Base-by-base conservation (phyloP, 2,888 invertebrate genomes). In the Hydrotaea cyrtoneurina region DNA sequence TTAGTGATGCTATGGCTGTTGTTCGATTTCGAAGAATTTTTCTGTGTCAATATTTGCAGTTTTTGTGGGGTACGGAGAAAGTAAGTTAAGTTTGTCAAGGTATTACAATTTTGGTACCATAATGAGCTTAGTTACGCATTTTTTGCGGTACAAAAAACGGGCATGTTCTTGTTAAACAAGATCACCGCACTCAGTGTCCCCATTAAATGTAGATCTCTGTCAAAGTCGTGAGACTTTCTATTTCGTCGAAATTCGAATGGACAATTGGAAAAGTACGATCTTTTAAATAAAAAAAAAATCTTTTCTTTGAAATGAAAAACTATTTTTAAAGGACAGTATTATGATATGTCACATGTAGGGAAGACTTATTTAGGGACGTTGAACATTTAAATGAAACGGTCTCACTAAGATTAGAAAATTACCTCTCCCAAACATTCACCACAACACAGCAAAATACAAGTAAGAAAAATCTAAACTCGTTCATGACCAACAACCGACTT, bases 61-160 rank as follows among this genome's bases (percentile, higher is more conserved):
- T 31, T 62, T 62, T 17, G 21, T n/a, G n/a, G 15, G 62, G 2
- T 23, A 15, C 26, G n/a, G 62, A 62, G 62, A 62, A 62, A 62
- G 62, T 62, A 62, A 62, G 31, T 62, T 62, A 62, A 62, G 62
- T 62, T 62, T 36, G 62, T 31, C 36, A 62, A 36, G 62, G n/a
- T 17, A 31, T 62, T 62, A 62, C 26, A 31, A 62, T n/a, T 62
- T 26, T 23, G 46, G 39, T 43, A 3, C 39, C 59, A 21, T 79
- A 72, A 73, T 79, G 64, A 64, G 78, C 78, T 79, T 78, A 78
- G 78, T 64, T 39, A 78, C 73, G 78, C 78, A 21, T 64, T 46
- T n/a, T 23, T 74, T 59, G 59, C 69, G 17, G n/a, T 17, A 55
- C n/a, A n/a, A 39, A 39, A 39, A 39, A 13, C 39, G 50, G 2